phyloP scores from a whole-genome alignment of 2,113 vertebrate genomes.

The Lethenteron reissneri region DNA sequence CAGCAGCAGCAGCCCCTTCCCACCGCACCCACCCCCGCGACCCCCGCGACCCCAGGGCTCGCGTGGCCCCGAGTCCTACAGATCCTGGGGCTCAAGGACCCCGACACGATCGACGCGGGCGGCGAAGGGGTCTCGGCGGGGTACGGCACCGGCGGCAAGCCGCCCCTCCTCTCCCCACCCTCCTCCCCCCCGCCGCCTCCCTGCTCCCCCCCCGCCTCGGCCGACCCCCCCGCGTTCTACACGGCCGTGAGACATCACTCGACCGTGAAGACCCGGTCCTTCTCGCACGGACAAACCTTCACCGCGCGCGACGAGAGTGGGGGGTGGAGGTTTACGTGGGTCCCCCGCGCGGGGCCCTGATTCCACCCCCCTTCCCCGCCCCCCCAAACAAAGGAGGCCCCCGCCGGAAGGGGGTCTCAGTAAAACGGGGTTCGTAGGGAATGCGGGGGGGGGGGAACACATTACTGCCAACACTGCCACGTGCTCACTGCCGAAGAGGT shows the following conservation, averaged over 20 bases:
- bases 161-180: no score
- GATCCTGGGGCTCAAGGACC: background rate
- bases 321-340: slow-evolving; percentile 2
- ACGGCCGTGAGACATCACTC: background rate
- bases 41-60: background rate
- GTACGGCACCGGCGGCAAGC: no score
- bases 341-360: background rate
- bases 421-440: no score
- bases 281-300: background rate
- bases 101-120: background rate
- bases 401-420: no score
- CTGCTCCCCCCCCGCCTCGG: background rate
- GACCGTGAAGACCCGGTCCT: background rate
- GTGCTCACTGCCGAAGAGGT: no score
- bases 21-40: no score
- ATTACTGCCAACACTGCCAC: no score
- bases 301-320: slow-evolving; percentile 2
- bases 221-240: background rate
- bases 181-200: background rate
- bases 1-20: no score
- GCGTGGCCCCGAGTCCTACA: background rate
- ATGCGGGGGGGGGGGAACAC: no score
- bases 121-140: background rate
- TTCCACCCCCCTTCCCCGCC: background rate
- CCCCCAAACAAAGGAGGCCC: no score